Conservation (phyloP, 2,888 invertebrate genomes). For the Charanyca ferruginea region DNA sequence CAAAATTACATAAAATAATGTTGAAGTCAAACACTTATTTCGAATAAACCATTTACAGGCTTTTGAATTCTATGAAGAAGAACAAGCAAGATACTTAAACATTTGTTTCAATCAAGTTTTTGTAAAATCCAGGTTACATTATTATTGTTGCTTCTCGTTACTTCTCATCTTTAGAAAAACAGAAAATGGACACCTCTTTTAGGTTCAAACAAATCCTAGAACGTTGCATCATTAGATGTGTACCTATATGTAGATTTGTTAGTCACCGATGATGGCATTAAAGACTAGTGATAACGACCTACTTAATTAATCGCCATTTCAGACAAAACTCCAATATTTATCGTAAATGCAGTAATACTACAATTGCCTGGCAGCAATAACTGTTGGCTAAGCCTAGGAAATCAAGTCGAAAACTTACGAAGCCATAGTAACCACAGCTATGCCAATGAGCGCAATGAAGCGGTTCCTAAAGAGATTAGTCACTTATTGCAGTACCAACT, state of each 20-base stretch:
- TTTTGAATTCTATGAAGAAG: too few relatives aligned
- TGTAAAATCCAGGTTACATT: too few relatives aligned
- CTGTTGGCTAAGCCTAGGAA: slow-evolving; percentile 21
- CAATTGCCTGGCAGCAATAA: not conserved
- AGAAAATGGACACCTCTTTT: not conserved
- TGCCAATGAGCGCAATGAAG: slow-evolving; percentile 37
- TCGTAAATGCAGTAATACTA: not conserved
- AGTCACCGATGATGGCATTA: slow-evolving; percentile 28
- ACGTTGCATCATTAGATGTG: not conserved
- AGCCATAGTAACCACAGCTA: slow-evolving; percentile 35
- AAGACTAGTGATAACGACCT: not conserved
- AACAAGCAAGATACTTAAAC: too few relatives aligned
- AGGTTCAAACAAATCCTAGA: not conserved
- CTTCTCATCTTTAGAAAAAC: not conserved
- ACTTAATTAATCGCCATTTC: not conserved
- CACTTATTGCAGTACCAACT: slow-evolving; percentile 30
- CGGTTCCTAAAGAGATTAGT: slow-evolving; percentile 43
- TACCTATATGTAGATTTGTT: slow-evolving; percentile 1
- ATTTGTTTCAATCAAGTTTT: too few relatives aligned
- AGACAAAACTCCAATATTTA: not conserved
- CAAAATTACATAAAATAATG: not conserved
- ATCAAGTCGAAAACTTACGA: slow-evolving; percentile 37
- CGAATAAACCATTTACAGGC: too few relatives aligned
- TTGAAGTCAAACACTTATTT: too few relatives aligned
- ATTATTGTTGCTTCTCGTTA: too few relatives aligned